Conservation (phyloP, 2,113 vertebrate species). For the Cyphomyrus discorhynchus region DNA sequence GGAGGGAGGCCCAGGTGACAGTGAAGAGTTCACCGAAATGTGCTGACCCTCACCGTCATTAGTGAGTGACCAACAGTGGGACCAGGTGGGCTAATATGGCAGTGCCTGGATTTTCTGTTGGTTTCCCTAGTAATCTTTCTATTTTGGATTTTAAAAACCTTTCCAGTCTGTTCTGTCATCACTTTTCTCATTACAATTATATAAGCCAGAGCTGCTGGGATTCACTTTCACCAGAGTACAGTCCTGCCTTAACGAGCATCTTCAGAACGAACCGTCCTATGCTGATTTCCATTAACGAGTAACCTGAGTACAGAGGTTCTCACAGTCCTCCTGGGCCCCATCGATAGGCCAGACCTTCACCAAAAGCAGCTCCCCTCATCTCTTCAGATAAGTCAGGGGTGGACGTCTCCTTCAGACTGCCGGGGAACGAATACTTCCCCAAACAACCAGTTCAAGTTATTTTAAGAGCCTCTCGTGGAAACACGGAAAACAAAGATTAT, state of each 20-base stretch:
- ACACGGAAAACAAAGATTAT: slow-evolving; percentile 1
- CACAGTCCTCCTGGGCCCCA: background rate
- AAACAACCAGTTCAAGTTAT: background rate
- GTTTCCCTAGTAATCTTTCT: background rate
- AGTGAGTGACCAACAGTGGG: background rate
- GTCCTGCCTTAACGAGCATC: background rate
- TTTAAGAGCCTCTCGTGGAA: background rate
- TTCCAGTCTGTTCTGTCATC: background rate
- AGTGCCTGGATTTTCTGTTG: background rate
- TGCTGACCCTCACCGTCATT: background rate
- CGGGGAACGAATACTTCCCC: background rate
- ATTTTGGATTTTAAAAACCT: background rate
- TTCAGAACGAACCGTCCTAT: background rate
- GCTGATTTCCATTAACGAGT: background rate
- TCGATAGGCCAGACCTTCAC: background rate
- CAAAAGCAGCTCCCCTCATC: background rate
- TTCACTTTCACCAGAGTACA: background rate
- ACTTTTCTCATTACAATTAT: background rate
- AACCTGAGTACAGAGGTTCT: background rate
- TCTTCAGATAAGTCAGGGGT: background rate
- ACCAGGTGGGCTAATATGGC: background rate
- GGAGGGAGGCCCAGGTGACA: background rate
- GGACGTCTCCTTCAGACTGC: background rate
- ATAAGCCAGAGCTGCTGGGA: background rate
- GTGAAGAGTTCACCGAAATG: background rate